Base-by-base conservation (phyloP, 2,888 invertebrate genomes). In the Chironomus riparius region DNA sequence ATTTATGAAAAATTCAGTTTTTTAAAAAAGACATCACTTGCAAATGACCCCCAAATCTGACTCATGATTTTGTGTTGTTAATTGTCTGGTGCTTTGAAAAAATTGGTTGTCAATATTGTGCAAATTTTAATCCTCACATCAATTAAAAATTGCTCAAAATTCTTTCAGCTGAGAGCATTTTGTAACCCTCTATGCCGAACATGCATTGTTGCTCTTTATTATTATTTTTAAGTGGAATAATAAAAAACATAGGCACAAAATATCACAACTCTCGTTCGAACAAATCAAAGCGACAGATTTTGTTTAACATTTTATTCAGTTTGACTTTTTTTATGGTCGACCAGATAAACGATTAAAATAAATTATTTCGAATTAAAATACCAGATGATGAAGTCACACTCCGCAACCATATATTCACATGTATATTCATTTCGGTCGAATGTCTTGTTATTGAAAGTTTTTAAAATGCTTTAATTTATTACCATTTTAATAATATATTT, bases 361-460 rank as follows among this genome's bases (percentile, higher is more conserved):
- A 70, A 70, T 72, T 72, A 72, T 72, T 18, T 28, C 61, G 47
- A 72, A 72, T 72, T 72, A 72, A 72, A 62, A 72, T 50, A 61
- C 61, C 72, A 72, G 72, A 72, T 72, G 72, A 72, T 50, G 72
- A 72, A 72, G 15, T 62, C 15, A 68, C 47, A 38, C 47, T 38
- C 38, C 38, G 38, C 38, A 38, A 38, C 38, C 38, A 38, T 38
- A 68, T 68, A 24, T 38, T 68, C 68, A 28, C 68, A 24, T 24
- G 28, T 24, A 68, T 68, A 24, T 68, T 68, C n/a, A 12, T 62
- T 21, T 68, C 68, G 68, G n/a, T 56, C 28, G 68, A 38, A 38
- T 38, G 38, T 38, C 38, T 38, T 38, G 38, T 38, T 38, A 38
- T 38, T 38, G 38, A 38, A 38, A 38, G 38, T 38, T 38, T 38